These are phyloP conservation scores for Neostethus bicornis DNA, from an alignment of 2,797 vertebrate species.

Conservation along the genomic window DNA sequence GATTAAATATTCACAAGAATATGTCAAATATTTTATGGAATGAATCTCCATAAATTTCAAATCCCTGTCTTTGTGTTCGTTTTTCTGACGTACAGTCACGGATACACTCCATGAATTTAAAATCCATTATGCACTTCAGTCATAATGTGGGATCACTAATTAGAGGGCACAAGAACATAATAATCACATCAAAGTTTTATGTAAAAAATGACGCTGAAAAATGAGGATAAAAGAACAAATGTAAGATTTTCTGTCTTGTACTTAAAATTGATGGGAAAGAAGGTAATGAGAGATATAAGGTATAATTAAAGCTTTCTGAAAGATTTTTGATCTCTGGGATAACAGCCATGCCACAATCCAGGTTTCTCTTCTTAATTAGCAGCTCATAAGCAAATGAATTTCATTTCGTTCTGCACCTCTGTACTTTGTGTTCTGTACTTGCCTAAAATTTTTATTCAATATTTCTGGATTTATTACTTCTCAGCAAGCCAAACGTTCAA, in stretches of 20 bases:
- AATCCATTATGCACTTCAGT: conserved; percentile 4
- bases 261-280: conserved; percentile 17
- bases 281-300: not conserved
- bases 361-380: conserved; percentile 29
- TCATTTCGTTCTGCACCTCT: conserved; percentile 29
- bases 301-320: conserved; percentile 36
- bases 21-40: not conserved
- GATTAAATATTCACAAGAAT: not conserved
- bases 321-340: conserved; percentile 28
- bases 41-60: conserved; percentile 17
- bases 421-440: too few species aligned
- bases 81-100: not conserved
- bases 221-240: not conserved
- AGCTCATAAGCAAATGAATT: conserved; percentile 21
- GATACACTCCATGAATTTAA: not conserved
- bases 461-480: too few species aligned
- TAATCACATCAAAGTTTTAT: conserved; percentile 7
- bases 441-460: too few species aligned
- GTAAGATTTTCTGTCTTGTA: conserved; percentile 11
- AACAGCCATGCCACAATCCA: conserved; percentile 38
- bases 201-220: conserved; percentile 8
- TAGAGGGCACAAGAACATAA: not conserved
- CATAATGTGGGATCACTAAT: not conserved
- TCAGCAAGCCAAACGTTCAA: too few species aligned
- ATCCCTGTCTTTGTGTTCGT: conserved; percentile 6